Base-by-base conservation (phyloP, 1,140 invertebrate species). In the Stenopsyche tienmushanensis region DNA sequence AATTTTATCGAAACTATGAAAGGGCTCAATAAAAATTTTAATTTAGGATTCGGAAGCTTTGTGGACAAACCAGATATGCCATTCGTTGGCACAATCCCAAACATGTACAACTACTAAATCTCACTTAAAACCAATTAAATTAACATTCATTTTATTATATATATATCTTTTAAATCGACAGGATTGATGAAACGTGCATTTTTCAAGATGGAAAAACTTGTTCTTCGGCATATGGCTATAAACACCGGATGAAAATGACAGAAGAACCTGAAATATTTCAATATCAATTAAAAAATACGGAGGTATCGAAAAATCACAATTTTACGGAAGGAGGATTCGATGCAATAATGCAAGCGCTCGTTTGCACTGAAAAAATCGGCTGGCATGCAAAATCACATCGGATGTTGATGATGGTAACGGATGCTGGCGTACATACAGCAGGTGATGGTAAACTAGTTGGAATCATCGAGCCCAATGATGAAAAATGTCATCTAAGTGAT, bases 41-140 rank as follows among this genome's bases (percentile, higher is more conserved):
- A 83, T 13, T 75, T 95, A 20, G 93, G 93, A 49, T 93, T 95
- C 73, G 93, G 93, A 3, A 92, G 90, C 60, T 96, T 95, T 80
- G 87, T 95, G 1, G 93, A 96, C 72, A 96, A 96, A 79, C 88
- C 90, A 24, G 60, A 62, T 5, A 52, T 42, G 47, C 45, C 50
- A 18, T 50, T 39, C 29, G 47, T 53, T n/a, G 41, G n/a, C 21
- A 62, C 26, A 26, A 1, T 26, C 1, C 57, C 44, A 15, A 0
- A 24, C 1, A 47, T 15, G 57, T 60, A 20, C 29, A 15, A 45
- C 18, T 7, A 3, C n/a, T n/a, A n/a, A n/a, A n/a, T n/a, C n/a
- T n/a, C n/a, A n/a, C n/a, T n/a, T n/a, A n/a, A n/a, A n/a, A n/a
- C n/a, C n/a, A n/a, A n/a, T n/a, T n/a, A n/a, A n/a, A n/a, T n/a